A percentile compares a stretch with the other conserved stretches of the same genome.
Evolutionary conservation across 2,888 invertebrate species (phyloP).

Genomic region (Catonia carolina): DNA sequence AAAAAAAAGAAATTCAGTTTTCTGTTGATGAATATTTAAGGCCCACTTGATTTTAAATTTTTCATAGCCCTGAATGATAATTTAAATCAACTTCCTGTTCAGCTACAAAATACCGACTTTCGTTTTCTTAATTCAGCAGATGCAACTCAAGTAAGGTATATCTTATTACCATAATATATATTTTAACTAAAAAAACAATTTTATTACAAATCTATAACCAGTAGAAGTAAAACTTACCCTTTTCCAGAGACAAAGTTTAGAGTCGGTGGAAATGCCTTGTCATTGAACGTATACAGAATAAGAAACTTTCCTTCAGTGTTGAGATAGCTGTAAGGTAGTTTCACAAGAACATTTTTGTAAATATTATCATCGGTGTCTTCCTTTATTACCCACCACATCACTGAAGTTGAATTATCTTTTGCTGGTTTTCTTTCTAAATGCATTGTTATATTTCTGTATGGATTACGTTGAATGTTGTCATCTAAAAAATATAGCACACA

Average conservation of each 20-base stretch:
- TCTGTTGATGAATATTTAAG: too few relatives aligned
- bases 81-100: too few relatives aligned
- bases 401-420: conserved; percentile 5
- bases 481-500: too few relatives aligned
- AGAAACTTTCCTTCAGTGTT: conserved; percentile 40
- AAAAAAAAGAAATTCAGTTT: too few relatives aligned
- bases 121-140: too few relatives aligned
- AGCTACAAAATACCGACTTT: too few relatives aligned
- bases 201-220: too few relatives aligned
- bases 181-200: too few relatives aligned
- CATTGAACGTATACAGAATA: conserved; percentile 87
- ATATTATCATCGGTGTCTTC: conserved; percentile 49
- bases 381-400: conserved; percentile 49
- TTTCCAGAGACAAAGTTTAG: conserved; percentile 86
- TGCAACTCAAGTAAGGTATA: too few relatives aligned
- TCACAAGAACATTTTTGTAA: conserved; percentile 36
- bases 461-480: conserved; percentile 18
- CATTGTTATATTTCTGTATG: conserved; percentile 47
- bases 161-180: too few relatives aligned
- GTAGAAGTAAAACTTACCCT: conserved; percentile 80
- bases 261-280: conserved; percentile 89
- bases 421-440: conserved; percentile 16
- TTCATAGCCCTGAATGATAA: too few relatives aligned
- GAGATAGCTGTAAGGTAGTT: conserved; percentile 38
- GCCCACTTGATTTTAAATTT: too few relatives aligned